Evolutionary conservation across 2,888 invertebrate genomes (phyloP).

Genomic region (Epiblema foenella): DNA sequence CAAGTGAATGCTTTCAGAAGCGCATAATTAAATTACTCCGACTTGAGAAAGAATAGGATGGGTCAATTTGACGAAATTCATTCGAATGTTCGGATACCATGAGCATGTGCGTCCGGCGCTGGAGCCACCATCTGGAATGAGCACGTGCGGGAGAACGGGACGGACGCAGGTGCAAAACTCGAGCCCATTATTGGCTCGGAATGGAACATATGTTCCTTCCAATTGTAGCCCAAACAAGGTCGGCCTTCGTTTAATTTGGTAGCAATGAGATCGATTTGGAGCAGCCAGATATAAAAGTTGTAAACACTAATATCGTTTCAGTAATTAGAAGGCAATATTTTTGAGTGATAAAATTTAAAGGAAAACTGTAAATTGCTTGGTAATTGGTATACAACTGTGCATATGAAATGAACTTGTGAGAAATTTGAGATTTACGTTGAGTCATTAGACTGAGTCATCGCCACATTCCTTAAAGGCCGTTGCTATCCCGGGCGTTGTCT

Average conservation of each 20-base stretch:
- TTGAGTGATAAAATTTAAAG: background rate
- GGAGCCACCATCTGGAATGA: constrained; percentile 62
- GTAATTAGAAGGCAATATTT: background rate
- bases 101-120: constrained; percentile 31
- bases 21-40: background rate
- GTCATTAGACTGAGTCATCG: constrained; percentile 62
- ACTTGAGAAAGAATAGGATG: background rate
- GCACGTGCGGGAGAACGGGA: constrained; percentile 76
- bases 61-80: background rate
- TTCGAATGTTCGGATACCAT: constrained; percentile 17
- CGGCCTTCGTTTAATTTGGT: constrained; percentile 21
- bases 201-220: constrained; percentile 64
- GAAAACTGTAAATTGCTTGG: constrained; percentile 3
- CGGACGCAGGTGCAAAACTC: constrained; percentile 78
- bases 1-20: constrained; percentile 2
- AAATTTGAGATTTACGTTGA: constrained; percentile 53
- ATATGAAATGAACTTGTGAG: constrained; percentile 27
- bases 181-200: constrained; percentile 60
- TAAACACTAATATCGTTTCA: constrained; percentile 1
- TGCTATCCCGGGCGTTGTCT: constrained; percentile 10
- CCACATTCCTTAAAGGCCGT: constrained; percentile 50
- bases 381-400: background rate
- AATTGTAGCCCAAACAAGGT: constrained; percentile 26
- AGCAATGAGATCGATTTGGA: constrained; percentile 17
- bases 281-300: background rate